Conservation (phyloP, 2,888 invertebrate species). For the Crioceris asparagi region DNA sequence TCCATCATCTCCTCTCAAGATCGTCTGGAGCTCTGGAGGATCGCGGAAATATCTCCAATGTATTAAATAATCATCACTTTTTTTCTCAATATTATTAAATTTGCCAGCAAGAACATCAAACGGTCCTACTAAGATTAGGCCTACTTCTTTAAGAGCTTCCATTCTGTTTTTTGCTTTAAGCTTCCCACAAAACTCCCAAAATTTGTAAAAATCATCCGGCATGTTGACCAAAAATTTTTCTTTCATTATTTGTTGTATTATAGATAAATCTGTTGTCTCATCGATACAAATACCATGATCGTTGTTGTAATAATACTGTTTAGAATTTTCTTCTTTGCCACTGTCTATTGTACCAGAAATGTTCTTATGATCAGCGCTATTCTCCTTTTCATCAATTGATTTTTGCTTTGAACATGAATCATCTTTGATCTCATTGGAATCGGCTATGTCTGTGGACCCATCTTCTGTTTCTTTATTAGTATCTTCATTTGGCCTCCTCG, state of each 20-base stretch:
- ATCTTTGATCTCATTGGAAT: too few relatives aligned
- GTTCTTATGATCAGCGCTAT: too few relatives aligned
- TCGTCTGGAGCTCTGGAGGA: slow-evolving; percentile 87
- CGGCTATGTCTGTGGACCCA: too few relatives aligned
- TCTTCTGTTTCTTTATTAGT: slow-evolving; percentile 9
- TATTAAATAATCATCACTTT: slow-evolving; percentile 53
- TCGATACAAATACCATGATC: too few relatives aligned
- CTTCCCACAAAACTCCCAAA: slow-evolving; percentile 65
- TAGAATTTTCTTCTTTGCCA: slow-evolving; percentile 3
- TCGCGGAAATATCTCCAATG: slow-evolving; percentile 92
- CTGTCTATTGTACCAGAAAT: slow-evolving; percentile 5
- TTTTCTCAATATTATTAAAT: slow-evolving; percentile 18
- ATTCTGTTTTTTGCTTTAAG: slow-evolving; percentile 46
- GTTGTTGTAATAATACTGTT: slow-evolving; percentile 6
- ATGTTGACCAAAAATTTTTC: slow-evolving; percentile 72
- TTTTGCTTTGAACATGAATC: neutral
- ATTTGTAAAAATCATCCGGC: slow-evolving; percentile 82
- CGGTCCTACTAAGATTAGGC: slow-evolving; percentile 72
- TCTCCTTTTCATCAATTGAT: too few relatives aligned
- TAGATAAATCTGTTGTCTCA: neutral
- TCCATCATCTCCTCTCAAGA: slow-evolving; percentile 56
- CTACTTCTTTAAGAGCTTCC: slow-evolving; percentile 53
- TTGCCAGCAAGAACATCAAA: slow-evolving; percentile 66
- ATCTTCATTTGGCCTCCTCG: slow-evolving; percentile 4
- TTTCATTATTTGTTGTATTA: slow-evolving; percentile 46